phyloP scores from a whole-genome alignment of 2,888 invertebrate genomes.

The Deilephila porcellus region DNA sequence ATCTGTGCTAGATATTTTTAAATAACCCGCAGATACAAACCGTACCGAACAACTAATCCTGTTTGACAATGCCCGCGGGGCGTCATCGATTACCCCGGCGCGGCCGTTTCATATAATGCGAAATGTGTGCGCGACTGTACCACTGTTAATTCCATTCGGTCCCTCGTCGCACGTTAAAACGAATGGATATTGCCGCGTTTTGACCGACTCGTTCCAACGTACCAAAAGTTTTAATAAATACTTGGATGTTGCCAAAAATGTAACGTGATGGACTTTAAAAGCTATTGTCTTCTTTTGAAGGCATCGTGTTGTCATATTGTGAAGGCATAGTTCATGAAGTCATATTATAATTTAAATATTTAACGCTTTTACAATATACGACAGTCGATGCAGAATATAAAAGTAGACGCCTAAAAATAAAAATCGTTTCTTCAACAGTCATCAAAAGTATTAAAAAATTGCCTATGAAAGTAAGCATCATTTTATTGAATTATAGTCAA shows the following conservation, averaged over 20 bases:
- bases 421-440: too few species aligned
- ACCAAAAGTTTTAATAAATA: background rate
- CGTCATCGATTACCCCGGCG: background rate
- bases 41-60: background rate
- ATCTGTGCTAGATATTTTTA: background rate
- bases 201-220: conserved; percentile 34
- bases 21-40: background rate
- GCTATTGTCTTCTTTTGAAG: too few species aligned
- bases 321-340: too few species aligned
- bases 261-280: background rate
- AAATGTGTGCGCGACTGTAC: conserved; percentile 1
- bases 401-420: too few species aligned
- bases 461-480: too few species aligned
- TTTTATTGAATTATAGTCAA: too few species aligned
- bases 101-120: conserved; percentile 9
- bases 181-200: conserved; percentile 46
- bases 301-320: too few species aligned
- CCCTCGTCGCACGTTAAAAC: conserved; percentile 25
- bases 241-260: background rate
- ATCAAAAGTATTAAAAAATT: too few species aligned
- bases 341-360: too few species aligned
- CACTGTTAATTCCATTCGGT: conserved; percentile 16
- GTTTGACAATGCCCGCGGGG: background rate
- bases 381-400: too few species aligned
- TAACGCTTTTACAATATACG: too few species aligned